A percentile compares a stretch with the other conserved stretches of the same genome.
Conservation (phyloP, 2,797 vertebrate species). For the Pampus argenteus region DNA sequence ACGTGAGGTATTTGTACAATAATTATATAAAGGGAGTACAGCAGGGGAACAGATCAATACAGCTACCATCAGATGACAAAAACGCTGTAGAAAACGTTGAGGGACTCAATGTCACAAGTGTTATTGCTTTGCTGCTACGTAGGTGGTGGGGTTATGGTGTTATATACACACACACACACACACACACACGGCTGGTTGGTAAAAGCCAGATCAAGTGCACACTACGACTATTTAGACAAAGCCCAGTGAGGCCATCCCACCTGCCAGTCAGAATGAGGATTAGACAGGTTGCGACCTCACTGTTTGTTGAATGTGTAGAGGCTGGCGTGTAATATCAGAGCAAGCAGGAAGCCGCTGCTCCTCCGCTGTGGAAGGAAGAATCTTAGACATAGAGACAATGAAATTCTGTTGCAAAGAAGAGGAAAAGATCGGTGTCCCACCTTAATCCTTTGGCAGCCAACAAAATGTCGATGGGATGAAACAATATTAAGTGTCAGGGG, state of each 20-base stretch:
- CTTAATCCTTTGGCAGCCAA: conserved; percentile 22
- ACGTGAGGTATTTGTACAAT: conserved; percentile 42
- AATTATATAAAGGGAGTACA: conserved; percentile 8
- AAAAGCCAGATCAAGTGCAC: conserved; percentile 57
- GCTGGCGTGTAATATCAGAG: conserved; percentile 38
- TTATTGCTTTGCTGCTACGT: conserved; percentile 47
- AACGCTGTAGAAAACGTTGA: conserved; percentile 28
- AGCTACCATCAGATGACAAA: conserved; percentile 38
- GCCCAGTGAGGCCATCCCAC: conserved; percentile 31
- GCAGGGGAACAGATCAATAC: conserved; percentile 19
- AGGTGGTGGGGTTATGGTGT: conserved; percentile 48
- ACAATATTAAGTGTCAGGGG: conserved; percentile 45
- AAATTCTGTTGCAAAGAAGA: conserved; percentile 23
- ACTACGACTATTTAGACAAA: conserved; percentile 40
- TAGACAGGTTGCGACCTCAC: conserved; percentile 56
- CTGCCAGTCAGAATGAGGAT: conserved; percentile 56
- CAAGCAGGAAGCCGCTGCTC: conserved; percentile 22
- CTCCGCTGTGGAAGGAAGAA: conserved; percentile 29
- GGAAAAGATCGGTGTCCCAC: conserved; percentile 9
- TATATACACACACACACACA: conserved; percentile 25
- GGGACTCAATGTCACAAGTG: conserved; percentile 45
- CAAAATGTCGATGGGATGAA: conserved; percentile 2
- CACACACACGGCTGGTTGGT: conserved; percentile 25
- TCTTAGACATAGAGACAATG: conserved; percentile 5
- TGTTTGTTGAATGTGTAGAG: conserved; percentile 55